Evolutionary conservation across 2,113 vertebrate species (phyloP).

Genomic region (Eptesicus fuscus): DNA sequence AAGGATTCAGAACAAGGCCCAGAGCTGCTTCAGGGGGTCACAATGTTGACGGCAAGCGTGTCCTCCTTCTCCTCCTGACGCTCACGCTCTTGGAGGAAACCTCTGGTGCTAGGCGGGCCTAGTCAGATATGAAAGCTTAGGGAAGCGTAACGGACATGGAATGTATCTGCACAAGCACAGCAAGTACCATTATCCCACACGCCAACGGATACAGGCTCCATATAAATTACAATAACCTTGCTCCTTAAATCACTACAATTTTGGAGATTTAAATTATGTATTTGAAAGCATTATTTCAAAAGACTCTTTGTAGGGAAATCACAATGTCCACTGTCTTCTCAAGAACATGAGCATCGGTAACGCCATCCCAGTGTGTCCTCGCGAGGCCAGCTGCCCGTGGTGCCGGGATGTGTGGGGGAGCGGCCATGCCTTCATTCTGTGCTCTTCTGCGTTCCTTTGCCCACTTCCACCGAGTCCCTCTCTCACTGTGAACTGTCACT

Average conservation of each 20-base stretch:
- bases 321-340: not conserved
- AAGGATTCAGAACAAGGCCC: not conserved
- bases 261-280: not conserved
- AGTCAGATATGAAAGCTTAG: not conserved
- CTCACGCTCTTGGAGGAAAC: not conserved
- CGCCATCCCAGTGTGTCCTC: not conserved
- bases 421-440: not conserved
- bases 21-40: not conserved
- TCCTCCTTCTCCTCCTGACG: not conserved
- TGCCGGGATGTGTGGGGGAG: fast-evolving
- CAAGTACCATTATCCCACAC: not conserved
- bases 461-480: not conserved
- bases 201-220: not conserved
- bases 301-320: not conserved
- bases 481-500: not conserved
- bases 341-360: not conserved
- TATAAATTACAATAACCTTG: slow-evolving; percentile 27
- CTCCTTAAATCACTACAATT: not conserved
- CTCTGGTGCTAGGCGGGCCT: not conserved
- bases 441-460: not conserved
- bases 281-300: slow-evolving; percentile 12
- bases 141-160: not conserved
- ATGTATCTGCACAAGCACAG: not conserved
- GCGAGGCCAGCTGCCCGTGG: fast-evolving
- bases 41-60: not conserved